phyloP scores from a whole-genome alignment of 2,888 invertebrate genomes.

The Xylocampa areola region DNA sequence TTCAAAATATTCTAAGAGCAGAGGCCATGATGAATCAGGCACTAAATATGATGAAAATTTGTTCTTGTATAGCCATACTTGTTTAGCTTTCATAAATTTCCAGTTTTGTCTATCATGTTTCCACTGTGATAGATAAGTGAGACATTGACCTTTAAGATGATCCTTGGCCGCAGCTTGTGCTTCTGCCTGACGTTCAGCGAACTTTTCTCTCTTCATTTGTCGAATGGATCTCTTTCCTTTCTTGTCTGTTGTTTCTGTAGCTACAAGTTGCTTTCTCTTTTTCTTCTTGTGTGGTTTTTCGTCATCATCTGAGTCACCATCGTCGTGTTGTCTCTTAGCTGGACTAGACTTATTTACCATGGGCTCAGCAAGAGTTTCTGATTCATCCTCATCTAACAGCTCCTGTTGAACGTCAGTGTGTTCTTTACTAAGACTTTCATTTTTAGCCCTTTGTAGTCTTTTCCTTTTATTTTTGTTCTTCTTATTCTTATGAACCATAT shows the following conservation, averaged over 20 bases:
- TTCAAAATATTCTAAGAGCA: slow-evolving; percentile 92
- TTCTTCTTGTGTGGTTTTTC: slow-evolving; percentile 75
- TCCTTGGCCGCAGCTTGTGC: slow-evolving; percentile 87
- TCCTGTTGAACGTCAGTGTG: slow-evolving; percentile 34
- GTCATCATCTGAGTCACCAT: slow-evolving; percentile 72
- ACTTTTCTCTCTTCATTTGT: slow-evolving; percentile 91
- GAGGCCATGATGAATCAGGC: slow-evolving; percentile 91
- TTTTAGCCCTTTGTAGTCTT: slow-evolving; percentile 42
- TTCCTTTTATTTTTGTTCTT: slow-evolving; percentile 67
- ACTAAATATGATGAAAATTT: slow-evolving; percentile 91
- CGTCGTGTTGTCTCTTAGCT: slow-evolving; percentile 56
- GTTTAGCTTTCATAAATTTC: slow-evolving; percentile 95
- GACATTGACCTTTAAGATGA: slow-evolving; percentile 90
- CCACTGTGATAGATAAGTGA: slow-evolving; percentile 93
- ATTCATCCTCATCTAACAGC: slow-evolving; percentile 49
- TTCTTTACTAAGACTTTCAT: slow-evolving; percentile 3
- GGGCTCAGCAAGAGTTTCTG: slow-evolving; percentile 44
- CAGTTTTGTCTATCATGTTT: slow-evolving; percentile 92
- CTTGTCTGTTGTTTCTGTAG: slow-evolving; percentile 73
- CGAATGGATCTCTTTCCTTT: slow-evolving; percentile 90
- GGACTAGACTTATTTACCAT: slow-evolving; percentile 29
- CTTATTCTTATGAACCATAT: slow-evolving; percentile 69
- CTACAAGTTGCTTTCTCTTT: slow-evolving; percentile 73
- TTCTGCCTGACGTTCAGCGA: slow-evolving; percentile 88
- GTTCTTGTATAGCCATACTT: slow-evolving; percentile 93